phyloP scores from a whole-genome alignment of 2,797 vertebrate species.

The Poecilia wingei region DNA sequence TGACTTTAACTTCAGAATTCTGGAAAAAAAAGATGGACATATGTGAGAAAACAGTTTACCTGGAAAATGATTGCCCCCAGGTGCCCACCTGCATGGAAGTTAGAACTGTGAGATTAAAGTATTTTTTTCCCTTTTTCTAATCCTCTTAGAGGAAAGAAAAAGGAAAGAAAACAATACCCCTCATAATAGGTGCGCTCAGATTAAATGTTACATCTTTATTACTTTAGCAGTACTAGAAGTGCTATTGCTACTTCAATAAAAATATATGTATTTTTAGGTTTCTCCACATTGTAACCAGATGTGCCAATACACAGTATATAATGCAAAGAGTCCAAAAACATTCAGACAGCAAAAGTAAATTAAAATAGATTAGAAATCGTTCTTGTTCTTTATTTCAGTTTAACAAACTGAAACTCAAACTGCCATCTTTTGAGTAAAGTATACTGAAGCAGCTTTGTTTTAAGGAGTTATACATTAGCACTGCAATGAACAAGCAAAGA shows the following conservation, averaged over 20 bases:
- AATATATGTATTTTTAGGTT: not conserved
- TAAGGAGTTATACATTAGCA: not conserved
- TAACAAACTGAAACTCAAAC: not conserved
- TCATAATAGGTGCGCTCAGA: not conserved
- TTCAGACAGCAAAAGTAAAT: not conserved
- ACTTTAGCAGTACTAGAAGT: too few species aligned
- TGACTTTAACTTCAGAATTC: not conserved
- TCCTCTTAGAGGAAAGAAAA: too few species aligned
- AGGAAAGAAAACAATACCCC: too few species aligned
- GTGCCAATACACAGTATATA: too few species aligned
- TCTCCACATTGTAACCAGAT: not conserved
- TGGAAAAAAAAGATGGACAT: not conserved
- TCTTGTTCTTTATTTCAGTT: not conserved
- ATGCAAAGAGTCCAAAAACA: not conserved
- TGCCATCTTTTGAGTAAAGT: not conserved
- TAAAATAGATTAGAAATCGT: not conserved
- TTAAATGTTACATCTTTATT: not conserved
- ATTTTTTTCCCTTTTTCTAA: not conserved
- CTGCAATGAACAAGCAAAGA: not conserved
- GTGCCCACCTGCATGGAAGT: not conserved
- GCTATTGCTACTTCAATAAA: too few species aligned
- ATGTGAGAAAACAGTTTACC: not conserved
- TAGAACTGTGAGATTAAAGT: not conserved
- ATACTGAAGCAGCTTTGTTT: not conserved
- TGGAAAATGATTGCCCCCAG: not conserved